These are phyloP conservation scores for Drosophila nr. perissopoda DNA, from an alignment of 2,888 invertebrate species.

Conservation along the genomic window DNA sequence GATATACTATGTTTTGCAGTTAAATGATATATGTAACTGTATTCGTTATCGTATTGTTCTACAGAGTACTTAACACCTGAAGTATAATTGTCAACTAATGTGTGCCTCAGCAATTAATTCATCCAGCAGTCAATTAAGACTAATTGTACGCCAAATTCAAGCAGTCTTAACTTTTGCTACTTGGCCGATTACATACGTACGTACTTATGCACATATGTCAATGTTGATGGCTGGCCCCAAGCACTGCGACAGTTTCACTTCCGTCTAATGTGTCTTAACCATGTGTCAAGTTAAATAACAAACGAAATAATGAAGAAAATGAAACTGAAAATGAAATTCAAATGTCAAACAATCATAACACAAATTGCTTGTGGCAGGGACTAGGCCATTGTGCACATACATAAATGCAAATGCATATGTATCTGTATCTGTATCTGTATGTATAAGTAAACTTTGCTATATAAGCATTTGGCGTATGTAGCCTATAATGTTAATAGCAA, in stretches of 20 bases:
- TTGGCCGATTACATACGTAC: conserved; percentile 9
- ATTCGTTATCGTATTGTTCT: not conserved
- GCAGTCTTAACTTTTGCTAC: conserved; percentile 8
- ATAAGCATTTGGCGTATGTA: conserved; percentile 25
- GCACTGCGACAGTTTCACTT: conserved; percentile 45
- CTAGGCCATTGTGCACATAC: conserved; percentile 45
- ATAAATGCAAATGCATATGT: not conserved
- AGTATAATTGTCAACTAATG: not conserved
- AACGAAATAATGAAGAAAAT: conserved; percentile 24
- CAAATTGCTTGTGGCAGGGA: conserved; percentile 29
- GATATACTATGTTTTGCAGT: too few species aligned
- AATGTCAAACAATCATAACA: conserved; percentile 41
- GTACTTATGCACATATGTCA: conserved; percentile 15
- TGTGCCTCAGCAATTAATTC: not conserved
- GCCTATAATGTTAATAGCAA: conserved; percentile 54
- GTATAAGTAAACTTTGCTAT: not conserved
- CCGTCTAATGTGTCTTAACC: conserved; percentile 15
- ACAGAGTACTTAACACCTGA: not conserved
- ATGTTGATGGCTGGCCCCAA: conserved; percentile 14
- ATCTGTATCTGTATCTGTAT: not conserved
- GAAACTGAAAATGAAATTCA: conserved; percentile 39
- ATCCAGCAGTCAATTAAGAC: not conserved
- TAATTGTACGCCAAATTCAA: not conserved
- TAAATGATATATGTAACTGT: not conserved
- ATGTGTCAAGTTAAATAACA: conserved; percentile 49